Base-by-base conservation (phyloP, 1,140 invertebrate species). In the Dendroctonus ponderosae region DNA sequence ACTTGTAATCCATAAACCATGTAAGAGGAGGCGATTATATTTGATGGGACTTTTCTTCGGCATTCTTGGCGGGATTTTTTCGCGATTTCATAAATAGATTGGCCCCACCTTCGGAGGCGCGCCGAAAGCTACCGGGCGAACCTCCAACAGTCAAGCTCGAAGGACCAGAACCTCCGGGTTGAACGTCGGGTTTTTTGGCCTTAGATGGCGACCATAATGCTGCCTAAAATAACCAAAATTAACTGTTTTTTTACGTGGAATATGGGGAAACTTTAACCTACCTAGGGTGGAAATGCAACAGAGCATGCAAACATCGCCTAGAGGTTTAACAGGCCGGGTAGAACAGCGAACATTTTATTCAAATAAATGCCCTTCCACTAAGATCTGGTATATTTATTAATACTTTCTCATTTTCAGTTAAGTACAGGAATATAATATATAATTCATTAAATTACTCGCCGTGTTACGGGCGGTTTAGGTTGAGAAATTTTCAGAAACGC, bases 51-150 rank as follows among this genome's bases (percentile, higher is more conserved):
- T 70, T 67, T 8, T 67, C 58, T 48, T 44, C 64, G 38, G 26
- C 67, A 11, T 42, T 5, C 43, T 56, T 53, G 15, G 58, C 51
- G 43, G 42, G n/a, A 7, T 64, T 53, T 61, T 70, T 69, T 15
- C 66, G 66, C 2, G 41, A 44, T 62, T 70, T 71, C 68, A 71
- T 51, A 67, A 88, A 89, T n/a, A 91, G 83, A 58, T 90, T 90
- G 0, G 89, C 89, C 3, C 90, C 91, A 38, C 90, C 90, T 74
- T 92, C 90, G 1, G 89, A 91, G 12, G 90, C 90, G 14, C 91
- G 83, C 8, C 90, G 84, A 71, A 89, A 86, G 2, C 86, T 85
- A 15, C 82, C 80, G 72, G 87, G 87, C 15, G 79, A 76, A 3
- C 80, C 82, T 71, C 81, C 79, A 71, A 83, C 78, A 68, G 76